Base-by-base conservation (phyloP, 2,888 invertebrate species). In the Eupsilia transversa region DNA sequence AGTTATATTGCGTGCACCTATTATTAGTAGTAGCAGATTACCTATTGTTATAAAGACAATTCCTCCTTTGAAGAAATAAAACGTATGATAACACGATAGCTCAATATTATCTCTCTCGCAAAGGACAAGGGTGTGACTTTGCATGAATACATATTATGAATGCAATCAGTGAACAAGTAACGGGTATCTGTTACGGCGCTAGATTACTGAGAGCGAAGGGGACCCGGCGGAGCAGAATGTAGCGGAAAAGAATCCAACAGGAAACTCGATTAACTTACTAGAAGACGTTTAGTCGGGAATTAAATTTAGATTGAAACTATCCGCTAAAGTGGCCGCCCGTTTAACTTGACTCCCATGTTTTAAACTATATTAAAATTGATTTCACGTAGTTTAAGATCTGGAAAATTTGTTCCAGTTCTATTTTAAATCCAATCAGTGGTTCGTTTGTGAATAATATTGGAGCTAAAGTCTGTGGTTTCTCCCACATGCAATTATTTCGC, bases 251-350 rank as follows among this genome's bases (percentile, higher is more conserved):
- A 93, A 91, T 90, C 89, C 89, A 86, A 87, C 87, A 88, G 89
- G 87, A 91, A 93, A 92, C 82, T 86, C 79, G 83, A 87, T 86
- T 82, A 87, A 87, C 81, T 88, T 79, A 85, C 79, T 63, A 72
- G 66, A 77, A 78, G 74, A 77, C 77, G 83, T 76, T 85, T 77
- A 91, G 89, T 86, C 78, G 85, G 89, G 90, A 92, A 93, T 93
- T 93, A 92, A 93, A 93, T 93, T 92, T 89, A 92, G 89, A 93
- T 93, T 90, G 91, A 91, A 93, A 91, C 91, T 91, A 91, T 93
- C 89, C 87, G 85, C 89, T 89, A 88, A 88, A 90, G 87, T 88
- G 86, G 79, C 59, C 64, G 63, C 72, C 56, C 73, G 72, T 79
- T 80, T 83, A 86, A 77, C 75, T 80, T 76, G 35, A 72, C 79